Base-by-base conservation (phyloP, 2,113 vertebrate genomes). In the Triplophysa dalaica region DNA sequence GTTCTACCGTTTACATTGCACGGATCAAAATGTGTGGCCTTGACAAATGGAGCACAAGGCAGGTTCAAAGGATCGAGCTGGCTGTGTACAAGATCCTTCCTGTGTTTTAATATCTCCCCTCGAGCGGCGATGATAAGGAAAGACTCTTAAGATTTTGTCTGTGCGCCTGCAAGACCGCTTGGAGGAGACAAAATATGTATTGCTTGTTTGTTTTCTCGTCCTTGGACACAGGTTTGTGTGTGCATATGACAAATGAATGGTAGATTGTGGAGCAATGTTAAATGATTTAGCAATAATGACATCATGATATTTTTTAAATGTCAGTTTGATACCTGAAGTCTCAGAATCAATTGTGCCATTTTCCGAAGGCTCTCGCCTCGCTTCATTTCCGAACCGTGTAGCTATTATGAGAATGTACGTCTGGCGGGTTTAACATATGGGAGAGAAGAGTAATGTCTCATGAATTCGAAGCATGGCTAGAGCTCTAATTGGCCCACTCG, bases 281-380 rank as follows among this genome's bases (percentile, higher is more conserved):
- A 61, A 61, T 74, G 24, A 74, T 74, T 61, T 74, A 61, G 54
- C 21, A 21, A 61, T 61, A 60, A 24, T 38, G 13, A 73, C 21
- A 60, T 3, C 3, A 73, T 73, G 41, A 11, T 60, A 60, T 8
- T 22, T 14, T 22, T 6, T 43, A 74, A 61, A 61, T 13, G 54
- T 61, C 70, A 60, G 70, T 60, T 73, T 73, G 33, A 60, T 41
- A 41, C 29, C 29, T 58, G n/a, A 60, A 22, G 16, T 38, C 19
- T 6, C 56, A 22, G 7, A 58, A 41, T 60, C 0, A 60, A 10
- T 73, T 38, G 19, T 72, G 2, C 17, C 56, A 11, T 72, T 73
- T 73, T 60, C 19, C 9, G 3, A 21, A 50, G 6, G 8, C 14
- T n/a, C 17, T n/a, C 8, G 19, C 2, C 8, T 58, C 6, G 29